Conservation (phyloP, 35 echinoderm and acorn worm genomes). For the Stichopus chloronotus region DNA sequence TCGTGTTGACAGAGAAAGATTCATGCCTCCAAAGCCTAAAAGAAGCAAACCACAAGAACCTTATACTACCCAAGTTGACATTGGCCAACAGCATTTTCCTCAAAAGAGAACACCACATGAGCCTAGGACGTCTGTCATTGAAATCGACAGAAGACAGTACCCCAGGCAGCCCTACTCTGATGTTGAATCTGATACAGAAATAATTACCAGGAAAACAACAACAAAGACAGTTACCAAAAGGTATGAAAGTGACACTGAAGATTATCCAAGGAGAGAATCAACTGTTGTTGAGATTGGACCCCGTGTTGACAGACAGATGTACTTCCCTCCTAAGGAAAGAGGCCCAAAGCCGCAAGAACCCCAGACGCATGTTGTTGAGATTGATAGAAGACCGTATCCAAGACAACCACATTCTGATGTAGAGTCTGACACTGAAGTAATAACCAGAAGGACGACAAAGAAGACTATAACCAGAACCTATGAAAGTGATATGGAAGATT, state of each 20-base stretch:
- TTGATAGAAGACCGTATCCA: conserved; percentile 32
- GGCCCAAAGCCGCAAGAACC: conserved; percentile 40
- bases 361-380: conserved; percentile 41
- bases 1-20: conserved; percentile 19
- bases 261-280: conserved; percentile 57
- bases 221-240: conserved; percentile 41
- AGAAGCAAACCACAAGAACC: conserved; percentile 42
- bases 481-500: conserved; percentile 63
- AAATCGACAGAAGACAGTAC: conserved; percentile 46
- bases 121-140: conserved; percentile 42
- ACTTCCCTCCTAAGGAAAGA: not conserved
- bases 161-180: conserved; percentile 53
- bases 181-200: conserved; percentile 59
- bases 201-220: conserved; percentile 48
- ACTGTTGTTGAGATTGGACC: conserved; percentile 58
- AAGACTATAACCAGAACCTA: conserved; percentile 56
- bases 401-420: conserved; percentile 47
- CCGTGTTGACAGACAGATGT: conserved; percentile 26
- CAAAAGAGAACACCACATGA: not conserved
- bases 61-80: conserved; percentile 47
- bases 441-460: conserved; percentile 38
- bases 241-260: conserved; percentile 60
- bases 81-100: conserved; percentile 45
- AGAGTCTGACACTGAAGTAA: conserved; percentile 58
- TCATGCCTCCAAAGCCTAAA: conserved; percentile 39